Conservation (phyloP, 2,113 vertebrate species). For the Seriola quinqueradiata region DNA sequence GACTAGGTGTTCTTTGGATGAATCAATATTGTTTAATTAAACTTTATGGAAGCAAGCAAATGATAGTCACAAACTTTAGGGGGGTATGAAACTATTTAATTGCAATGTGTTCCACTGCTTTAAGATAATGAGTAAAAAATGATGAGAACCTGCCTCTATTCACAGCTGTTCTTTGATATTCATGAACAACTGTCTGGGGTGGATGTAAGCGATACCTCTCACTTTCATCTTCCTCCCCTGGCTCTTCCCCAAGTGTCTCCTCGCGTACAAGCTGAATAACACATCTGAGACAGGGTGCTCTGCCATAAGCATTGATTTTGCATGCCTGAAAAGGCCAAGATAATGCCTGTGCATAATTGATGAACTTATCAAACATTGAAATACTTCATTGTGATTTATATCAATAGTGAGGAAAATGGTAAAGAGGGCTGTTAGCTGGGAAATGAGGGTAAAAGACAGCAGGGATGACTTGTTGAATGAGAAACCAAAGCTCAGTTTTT, state of each 20-base stretch:
- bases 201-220: conserved; percentile 83
- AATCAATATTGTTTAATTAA: conserved; percentile 67
- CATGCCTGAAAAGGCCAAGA: conserved; percentile 76
- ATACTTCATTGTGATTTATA: conserved; percentile 63
- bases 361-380: conserved; percentile 69
- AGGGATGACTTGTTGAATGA: conserved; percentile 52
- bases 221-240: conserved; percentile 86
- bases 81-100: conserved; percentile 68
- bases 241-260: conserved; percentile 82
- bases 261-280: conserved; percentile 75
- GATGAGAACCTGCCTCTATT: conserved; percentile 73
- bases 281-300: conserved; percentile 72
- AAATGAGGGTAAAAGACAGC: conserved; percentile 18
- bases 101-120: conserved; percentile 72
- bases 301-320: conserved; percentile 70
- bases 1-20: conserved; percentile 30
- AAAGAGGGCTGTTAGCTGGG: conserved; percentile 10
- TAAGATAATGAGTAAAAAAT: conserved; percentile 78
- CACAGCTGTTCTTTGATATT: conserved; percentile 89
- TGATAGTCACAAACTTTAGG: conserved; percentile 59
- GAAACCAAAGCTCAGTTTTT: neutral
- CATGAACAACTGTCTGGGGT: conserved; percentile 88
- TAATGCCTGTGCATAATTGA: conserved; percentile 74
- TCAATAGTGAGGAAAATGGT: conserved; percentile 34
- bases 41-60: conserved; percentile 21